phyloP scores from a whole-genome alignment of 2,113 vertebrate genomes.

The Hippopotamus amphibius region DNA sequence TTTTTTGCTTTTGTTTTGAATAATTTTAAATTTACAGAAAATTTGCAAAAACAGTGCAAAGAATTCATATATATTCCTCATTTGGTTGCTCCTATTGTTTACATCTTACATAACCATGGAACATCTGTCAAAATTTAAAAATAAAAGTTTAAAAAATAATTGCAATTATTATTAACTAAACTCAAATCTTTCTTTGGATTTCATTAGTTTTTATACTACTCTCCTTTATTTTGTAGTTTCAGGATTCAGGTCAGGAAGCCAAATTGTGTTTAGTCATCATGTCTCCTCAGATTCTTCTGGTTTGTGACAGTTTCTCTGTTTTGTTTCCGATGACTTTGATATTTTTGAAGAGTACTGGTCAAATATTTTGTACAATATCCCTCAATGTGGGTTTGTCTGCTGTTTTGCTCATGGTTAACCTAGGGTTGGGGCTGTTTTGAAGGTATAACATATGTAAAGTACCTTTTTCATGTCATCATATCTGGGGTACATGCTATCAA shows the following conservation, averaged over 20 bases:
- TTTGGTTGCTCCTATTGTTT: background rate
- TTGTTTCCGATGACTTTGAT: background rate
- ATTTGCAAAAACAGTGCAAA: background rate
- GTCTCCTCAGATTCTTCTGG: background rate
- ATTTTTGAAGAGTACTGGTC: background rate
- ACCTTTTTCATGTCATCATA: background rate
- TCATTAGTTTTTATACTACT: background rate
- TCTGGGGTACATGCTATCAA: background rate
- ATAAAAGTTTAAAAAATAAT: background rate
- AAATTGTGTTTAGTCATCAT: background rate
- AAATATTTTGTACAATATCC: background rate
- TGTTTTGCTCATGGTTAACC: background rate
- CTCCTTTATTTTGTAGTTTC: background rate
- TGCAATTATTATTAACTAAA: background rate
- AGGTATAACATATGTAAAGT: background rate
- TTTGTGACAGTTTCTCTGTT: background rate
- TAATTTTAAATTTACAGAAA: conserved; percentile 7
- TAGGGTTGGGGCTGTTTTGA: background rate
- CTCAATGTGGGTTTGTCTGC: background rate
- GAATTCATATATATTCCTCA: background rate
- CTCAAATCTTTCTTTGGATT: background rate
- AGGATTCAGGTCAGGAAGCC: background rate
- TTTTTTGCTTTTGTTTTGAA: background rate
- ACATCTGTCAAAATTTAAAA: background rate
- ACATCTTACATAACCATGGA: background rate